Conservation (phyloP, 2,797 vertebrate species). For the Cygnus olor region DNA sequence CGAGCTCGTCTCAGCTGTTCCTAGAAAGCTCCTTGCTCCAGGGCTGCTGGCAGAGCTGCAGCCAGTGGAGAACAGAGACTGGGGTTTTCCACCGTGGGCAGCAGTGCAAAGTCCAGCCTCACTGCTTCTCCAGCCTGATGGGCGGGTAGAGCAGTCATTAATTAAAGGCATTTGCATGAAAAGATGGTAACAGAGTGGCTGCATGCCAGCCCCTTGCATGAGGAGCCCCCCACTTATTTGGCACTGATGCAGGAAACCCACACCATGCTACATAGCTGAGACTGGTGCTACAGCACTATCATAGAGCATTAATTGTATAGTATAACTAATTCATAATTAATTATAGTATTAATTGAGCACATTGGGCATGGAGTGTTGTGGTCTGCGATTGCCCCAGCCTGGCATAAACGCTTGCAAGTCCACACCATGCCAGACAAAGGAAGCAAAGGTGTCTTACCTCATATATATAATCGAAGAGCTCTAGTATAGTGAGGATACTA, state of each 20-base stretch:
- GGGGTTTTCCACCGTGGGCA: not conserved
- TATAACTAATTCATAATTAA: not conserved
- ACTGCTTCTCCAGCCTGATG: not conserved
- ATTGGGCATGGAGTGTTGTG: not conserved
- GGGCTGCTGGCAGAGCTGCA: not conserved
- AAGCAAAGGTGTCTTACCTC: slow-evolving; percentile 81
- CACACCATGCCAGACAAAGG: not conserved
- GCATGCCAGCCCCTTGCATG: not conserved
- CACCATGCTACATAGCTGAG: accelerated
- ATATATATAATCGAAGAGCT: slow-evolving; percentile 96
- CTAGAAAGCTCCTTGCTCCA: not conserved
- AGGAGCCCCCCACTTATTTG: not conserved
- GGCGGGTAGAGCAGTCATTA: not conserved
- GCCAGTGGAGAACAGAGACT: not conserved
- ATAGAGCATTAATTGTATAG: not conserved
- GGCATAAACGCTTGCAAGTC: not conserved
- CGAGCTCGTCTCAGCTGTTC: accelerated
- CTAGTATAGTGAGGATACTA: slow-evolving; percentile 97
- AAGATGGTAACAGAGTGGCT: not conserved
- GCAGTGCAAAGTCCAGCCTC: not conserved
- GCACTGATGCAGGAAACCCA: not conserved
- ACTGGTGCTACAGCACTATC: accelerated
- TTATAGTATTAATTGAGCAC: not conserved
- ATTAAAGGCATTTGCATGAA: not conserved
- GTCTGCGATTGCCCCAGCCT: not conserved